A percentile compares a stretch with the other conserved stretches of the same genome.
These are phyloP conservation scores for Coryphaenoides rupestris DNA, from an alignment of 2,113 vertebrate species.

Conservation along the genomic window DNA sequence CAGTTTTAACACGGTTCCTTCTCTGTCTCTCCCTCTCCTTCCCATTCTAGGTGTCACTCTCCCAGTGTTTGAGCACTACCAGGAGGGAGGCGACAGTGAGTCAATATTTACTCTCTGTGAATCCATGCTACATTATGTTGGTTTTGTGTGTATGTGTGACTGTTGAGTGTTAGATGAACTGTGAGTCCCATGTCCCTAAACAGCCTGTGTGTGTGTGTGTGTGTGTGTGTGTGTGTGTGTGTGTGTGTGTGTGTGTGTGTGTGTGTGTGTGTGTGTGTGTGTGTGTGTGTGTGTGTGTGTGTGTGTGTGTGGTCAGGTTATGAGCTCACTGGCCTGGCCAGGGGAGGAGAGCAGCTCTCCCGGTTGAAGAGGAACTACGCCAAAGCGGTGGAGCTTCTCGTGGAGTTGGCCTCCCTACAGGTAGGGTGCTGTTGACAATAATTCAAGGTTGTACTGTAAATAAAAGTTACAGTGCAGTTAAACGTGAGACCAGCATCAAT, in stretches of 20 bases:
- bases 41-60: constrained; percentile 85
- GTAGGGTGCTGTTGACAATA: constrained; percentile 58
- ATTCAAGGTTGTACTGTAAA: too few species aligned
- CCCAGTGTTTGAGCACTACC: constrained; percentile 97
- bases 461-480: too few species aligned
- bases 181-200: neutral
- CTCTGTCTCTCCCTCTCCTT: neutral
- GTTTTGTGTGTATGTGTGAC: too few species aligned
- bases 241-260: constrained; percentile 10
- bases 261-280: constrained; percentile 4
- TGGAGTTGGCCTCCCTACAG: constrained; percentile 96
- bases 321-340: constrained; percentile 93
- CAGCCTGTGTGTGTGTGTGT: neutral
- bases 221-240: constrained; percentile 1
- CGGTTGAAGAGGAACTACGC: constrained; percentile 98
- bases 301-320: constrained; percentile 77
- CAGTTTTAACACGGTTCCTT: neutral
- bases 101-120: constrained; percentile 26
- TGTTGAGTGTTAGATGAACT: too few species aligned
- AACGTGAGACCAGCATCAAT: too few species aligned
- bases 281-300: constrained; percentile 3
- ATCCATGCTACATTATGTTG: neutral
- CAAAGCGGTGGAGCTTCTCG: constrained; percentile 95
- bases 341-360: constrained; percentile 95
- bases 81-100: constrained; percentile 98